Percentiles rank a stretch among this genome's conserved stretches.
Evolutionary conservation across 2,888 invertebrate species (phyloP).

Genomic region (Hyposoter didymator): DNA sequence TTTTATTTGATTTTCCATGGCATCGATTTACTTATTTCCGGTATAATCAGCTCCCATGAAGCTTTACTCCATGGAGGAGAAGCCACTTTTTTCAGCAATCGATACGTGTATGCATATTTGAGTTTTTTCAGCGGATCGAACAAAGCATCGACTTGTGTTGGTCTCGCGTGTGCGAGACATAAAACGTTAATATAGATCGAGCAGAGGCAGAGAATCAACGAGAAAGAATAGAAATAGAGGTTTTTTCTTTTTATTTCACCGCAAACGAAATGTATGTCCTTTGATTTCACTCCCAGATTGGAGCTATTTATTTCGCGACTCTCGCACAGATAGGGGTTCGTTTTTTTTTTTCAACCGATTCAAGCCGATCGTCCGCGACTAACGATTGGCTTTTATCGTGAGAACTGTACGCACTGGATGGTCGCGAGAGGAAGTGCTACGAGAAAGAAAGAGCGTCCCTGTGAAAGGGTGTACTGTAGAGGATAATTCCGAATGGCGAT

Average conservation of each 20-base stretch:
- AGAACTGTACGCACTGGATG: slow-evolving; percentile 49
- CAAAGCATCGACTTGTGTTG: neutral
- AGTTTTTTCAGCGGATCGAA: neutral
- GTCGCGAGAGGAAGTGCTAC: slow-evolving; percentile 19
- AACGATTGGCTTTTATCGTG: slow-evolving; percentile 63
- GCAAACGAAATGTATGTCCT: slow-evolving; percentile 54
- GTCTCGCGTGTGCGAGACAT: neutral
- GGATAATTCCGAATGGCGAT: slow-evolving; percentile 62
- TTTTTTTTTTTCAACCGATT: slow-evolving; percentile 50
- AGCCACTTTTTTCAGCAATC: neutral
- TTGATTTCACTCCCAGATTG: slow-evolving; percentile 49
- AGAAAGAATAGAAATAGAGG: slow-evolving; percentile 25
- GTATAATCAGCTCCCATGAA: neutral
- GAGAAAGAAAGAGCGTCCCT: slow-evolving; percentile 10
- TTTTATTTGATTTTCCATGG: neutral
- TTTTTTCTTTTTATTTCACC: slow-evolving; percentile 21
- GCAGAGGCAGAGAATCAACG: slow-evolving; percentile 18
- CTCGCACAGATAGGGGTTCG: slow-evolving; percentile 2
- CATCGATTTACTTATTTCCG: neutral
- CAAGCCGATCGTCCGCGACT: slow-evolving; percentile 56
- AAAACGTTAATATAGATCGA: slow-evolving; percentile 13
- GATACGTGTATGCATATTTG: neutral
- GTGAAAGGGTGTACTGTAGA: slow-evolving; percentile 8
- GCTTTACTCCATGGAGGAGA: neutral
- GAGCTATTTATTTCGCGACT: slow-evolving; percentile 36